Evolutionary conservation across 2,113 vertebrate genomes (phyloP).

Genomic region (Saimiri boliviensis): DNA sequence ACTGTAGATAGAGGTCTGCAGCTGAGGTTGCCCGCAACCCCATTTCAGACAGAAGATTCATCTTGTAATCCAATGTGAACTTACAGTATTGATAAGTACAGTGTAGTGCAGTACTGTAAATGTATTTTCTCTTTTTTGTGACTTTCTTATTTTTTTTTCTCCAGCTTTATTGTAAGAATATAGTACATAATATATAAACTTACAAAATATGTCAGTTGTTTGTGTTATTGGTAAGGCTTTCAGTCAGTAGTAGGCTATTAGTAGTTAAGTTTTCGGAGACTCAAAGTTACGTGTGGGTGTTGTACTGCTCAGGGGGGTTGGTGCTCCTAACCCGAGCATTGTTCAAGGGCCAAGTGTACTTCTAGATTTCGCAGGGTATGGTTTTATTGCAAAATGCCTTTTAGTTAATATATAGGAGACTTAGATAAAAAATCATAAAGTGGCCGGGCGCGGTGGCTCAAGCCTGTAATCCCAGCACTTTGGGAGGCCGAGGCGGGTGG

Average conservation of each 20-base stretch:
- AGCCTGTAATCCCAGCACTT: too few species aligned
- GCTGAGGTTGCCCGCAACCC: background rate
- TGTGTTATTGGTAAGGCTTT: background rate
- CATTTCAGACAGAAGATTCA: background rate
- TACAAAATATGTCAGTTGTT: background rate
- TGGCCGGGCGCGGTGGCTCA: too few species aligned
- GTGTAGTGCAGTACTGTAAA: background rate
- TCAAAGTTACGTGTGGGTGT: background rate
- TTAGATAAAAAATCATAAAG: background rate
- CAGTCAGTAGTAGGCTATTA: background rate
- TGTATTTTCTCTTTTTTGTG: background rate
- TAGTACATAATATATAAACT: background rate
- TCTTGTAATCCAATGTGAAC: background rate
- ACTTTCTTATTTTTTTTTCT: background rate
- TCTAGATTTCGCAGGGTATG: constrained; percentile 1
- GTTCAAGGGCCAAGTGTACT: background rate
- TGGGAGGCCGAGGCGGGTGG: too few species aligned
- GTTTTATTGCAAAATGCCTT: background rate
- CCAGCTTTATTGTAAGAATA: background rate
- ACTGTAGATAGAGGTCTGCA: background rate
- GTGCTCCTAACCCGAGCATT: background rate
- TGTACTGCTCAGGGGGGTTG: background rate
- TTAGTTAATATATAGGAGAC: background rate
- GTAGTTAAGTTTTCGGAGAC: background rate
- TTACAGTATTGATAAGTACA: background rate